These are phyloP conservation scores for Pristionchus maxplancki DNA, from an alignment of 2,888 invertebrate species.

Conservation along the genomic window DNA sequence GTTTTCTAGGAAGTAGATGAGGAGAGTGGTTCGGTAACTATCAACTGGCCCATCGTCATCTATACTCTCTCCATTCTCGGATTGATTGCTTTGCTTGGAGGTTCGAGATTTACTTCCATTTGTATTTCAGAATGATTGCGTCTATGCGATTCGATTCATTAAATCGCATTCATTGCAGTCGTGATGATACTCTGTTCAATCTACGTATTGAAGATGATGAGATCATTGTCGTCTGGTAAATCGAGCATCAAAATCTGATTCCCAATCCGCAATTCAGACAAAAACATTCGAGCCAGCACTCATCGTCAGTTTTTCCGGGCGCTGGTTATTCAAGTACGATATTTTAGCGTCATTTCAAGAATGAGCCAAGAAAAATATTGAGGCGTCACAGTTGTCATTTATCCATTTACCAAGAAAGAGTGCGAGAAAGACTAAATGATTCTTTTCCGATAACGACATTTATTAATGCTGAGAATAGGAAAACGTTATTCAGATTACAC, in stretches of 20 bases:
- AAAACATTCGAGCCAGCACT: not conserved
- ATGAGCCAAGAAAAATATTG: too few species aligned
- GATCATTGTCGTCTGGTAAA: not conserved
- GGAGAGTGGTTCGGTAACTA: not conserved
- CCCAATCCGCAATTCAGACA: not conserved
- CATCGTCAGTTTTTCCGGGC: constrained; percentile 25
- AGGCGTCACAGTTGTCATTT: too few species aligned
- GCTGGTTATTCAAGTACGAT: not conserved
- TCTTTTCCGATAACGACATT: too few species aligned
- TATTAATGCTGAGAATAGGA: too few species aligned
- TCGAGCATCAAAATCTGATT: not conserved
- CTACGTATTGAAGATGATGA: constrained; percentile 20
- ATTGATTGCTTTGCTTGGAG: constrained; percentile 18
- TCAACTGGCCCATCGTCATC: constrained; percentile 25
- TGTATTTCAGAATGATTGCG: too few species aligned
- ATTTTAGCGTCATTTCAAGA: too few species aligned
- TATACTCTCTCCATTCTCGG: constrained; percentile 43
- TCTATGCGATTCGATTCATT: not conserved
- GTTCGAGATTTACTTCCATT: too few species aligned
- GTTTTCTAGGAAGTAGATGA: not conserved
- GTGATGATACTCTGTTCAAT: constrained; percentile 40
- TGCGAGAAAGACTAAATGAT: too few species aligned
- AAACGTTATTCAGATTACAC: too few species aligned
- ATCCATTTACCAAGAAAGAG: too few species aligned
- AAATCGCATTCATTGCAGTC: not conserved